Evolutionary conservation across 2,888 invertebrate species (phyloP).

Genomic region (Zelleria hepariella): DNA sequence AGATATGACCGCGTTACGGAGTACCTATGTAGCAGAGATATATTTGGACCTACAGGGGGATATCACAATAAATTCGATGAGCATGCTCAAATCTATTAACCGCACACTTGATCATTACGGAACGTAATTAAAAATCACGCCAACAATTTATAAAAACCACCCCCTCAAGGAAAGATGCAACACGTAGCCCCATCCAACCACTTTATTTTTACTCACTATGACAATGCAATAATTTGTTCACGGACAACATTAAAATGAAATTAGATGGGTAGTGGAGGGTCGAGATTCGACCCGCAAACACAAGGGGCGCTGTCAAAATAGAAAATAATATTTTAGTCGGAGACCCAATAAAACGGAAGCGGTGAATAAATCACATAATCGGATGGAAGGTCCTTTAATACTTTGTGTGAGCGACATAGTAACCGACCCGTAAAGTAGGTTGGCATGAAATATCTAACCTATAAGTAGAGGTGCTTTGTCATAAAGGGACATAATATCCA

Average conservation of each 20-base stretch:
- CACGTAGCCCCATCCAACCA: constrained; percentile 54
- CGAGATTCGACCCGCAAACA: constrained; percentile 39
- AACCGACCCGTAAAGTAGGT: neutral
- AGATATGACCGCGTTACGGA: no score
- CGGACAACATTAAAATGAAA: constrained; percentile 64
- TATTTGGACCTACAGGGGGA: no score
- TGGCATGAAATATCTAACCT: neutral
- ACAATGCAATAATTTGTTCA: constrained; percentile 67
- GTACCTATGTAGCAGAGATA: no score
- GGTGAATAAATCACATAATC: constrained; percentile 57
- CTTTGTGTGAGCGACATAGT: neutral
- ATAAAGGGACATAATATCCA: no score
- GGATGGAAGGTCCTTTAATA: constrained; percentile 29
- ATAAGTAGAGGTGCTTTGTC: neutral
- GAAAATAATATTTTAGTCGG: constrained; percentile 48
- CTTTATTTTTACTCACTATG: constrained; percentile 57
- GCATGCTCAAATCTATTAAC: constrained; percentile 48
- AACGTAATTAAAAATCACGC: constrained; percentile 58
- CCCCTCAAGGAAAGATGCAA: constrained; percentile 50
- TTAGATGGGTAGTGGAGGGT: constrained; percentile 26
- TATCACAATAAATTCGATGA: neutral
- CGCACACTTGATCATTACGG: constrained; percentile 23
- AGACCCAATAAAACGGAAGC: constrained; percentile 35
- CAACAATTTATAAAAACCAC: constrained; percentile 43
- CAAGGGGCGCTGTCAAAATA: constrained; percentile 55